Percentiles rank a stretch among this genome's conserved stretches.
These are phyloP conservation scores for Hybognathus amarus DNA, from an alignment of 2,797 vertebrate species.

Conservation along the genomic window DNA sequence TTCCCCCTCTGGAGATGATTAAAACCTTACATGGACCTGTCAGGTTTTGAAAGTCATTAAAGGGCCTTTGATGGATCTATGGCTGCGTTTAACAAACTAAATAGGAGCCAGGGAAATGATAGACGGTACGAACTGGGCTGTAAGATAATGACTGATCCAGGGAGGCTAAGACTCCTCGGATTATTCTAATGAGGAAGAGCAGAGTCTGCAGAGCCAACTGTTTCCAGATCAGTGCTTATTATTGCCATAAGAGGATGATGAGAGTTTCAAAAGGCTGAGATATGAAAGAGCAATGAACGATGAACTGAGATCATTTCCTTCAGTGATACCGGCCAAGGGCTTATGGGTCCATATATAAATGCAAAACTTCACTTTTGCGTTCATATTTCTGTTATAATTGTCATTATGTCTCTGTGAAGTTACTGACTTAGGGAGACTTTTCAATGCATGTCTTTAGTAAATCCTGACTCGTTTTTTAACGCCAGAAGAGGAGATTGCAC, in stretches of 20 bases:
- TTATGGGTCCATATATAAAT: neutral
- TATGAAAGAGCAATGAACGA: constrained; percentile 11
- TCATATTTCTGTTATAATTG: neutral
- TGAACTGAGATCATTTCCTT: neutral
- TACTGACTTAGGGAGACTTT: neutral
- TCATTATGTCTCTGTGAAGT: neutral
- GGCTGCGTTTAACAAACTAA: constrained; percentile 49
- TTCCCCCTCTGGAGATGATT: constrained; percentile 42
- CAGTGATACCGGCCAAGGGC: neutral
- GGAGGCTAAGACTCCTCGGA: neutral
- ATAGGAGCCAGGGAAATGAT: neutral
- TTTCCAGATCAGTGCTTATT: constrained; percentile 39
- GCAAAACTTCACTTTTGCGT: neutral
- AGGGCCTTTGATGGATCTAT: constrained; percentile 34
- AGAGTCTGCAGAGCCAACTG: neutral
- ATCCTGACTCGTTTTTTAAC: too few relatives aligned
- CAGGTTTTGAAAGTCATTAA: constrained; percentile 56
- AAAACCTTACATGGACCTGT: constrained; percentile 35
- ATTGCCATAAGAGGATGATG: constrained; percentile 34
- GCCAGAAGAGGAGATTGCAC: too few relatives aligned
- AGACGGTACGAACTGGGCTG: neutral
- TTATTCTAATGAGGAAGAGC: constrained; percentile 36
- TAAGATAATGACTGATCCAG: constrained; percentile 23
- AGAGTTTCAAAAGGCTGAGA: neutral
- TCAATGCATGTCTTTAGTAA: too few relatives aligned